Evolutionary conservation across 2,113 vertebrate species (phyloP).

Genomic region (Bubo scandiacus): DNA sequence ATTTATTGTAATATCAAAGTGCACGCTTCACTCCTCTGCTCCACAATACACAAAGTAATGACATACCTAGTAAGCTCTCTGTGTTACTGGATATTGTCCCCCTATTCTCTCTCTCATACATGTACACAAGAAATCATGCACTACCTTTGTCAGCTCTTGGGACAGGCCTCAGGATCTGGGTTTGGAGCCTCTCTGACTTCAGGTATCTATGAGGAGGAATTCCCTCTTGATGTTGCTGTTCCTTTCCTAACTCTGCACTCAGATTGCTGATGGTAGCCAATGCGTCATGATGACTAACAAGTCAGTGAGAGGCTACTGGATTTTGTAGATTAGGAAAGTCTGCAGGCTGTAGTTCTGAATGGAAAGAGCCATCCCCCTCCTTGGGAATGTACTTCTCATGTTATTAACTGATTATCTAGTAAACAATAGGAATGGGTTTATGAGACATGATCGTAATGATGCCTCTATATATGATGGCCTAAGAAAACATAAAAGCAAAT

Average conservation of each 20-base stretch:
- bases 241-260: background rate
- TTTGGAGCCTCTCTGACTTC: background rate
- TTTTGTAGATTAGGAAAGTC: background rate
- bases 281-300: background rate
- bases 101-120: background rate
- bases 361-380: background rate
- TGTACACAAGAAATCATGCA: background rate
- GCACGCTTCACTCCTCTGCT: background rate
- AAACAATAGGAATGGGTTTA: background rate
- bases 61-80: background rate
- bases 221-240: background rate
- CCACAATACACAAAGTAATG: background rate
- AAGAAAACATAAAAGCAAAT: background rate
- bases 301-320: background rate
- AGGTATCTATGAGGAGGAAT: background rate
- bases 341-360: background rate
- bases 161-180: background rate
- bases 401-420: background rate
- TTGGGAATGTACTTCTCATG: background rate
- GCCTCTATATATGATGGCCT: background rate
- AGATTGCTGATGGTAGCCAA: background rate
- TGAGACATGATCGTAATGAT: background rate
- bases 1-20: background rate
- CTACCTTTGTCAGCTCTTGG: background rate
- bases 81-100: background rate